A percentile compares a stretch with the other conserved stretches of the same genome.
These are phyloP conservation scores for Slavum lentiscoides DNA, from an alignment of 2,888 invertebrate species.

Conservation along the genomic window DNA sequence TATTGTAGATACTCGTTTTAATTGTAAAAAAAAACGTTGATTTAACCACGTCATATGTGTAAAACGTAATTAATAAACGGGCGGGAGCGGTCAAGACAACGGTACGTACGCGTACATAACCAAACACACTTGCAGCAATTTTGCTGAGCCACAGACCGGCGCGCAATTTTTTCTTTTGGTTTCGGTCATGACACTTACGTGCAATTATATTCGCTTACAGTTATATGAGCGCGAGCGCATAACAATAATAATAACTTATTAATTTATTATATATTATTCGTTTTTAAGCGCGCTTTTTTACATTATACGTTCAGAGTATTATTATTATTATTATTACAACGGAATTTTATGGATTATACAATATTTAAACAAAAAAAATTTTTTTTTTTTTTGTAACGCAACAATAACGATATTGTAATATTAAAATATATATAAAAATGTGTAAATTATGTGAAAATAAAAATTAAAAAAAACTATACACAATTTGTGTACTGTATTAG, in stretches of 20 bases:
- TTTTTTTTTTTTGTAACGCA: not conserved
- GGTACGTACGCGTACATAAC: not conserved
- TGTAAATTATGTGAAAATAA: no score
- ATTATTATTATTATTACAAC: not conserved
- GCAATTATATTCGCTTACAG: constrained; percentile 21
- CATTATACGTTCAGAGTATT: not conserved
- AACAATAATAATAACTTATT: constrained; percentile 1
- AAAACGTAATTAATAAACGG: constrained; percentile 37
- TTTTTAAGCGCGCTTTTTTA: no score
- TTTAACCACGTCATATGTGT: not conserved
- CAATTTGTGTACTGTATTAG: not conserved
- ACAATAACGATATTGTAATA: not conserved
- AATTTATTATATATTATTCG: constrained; percentile 17
- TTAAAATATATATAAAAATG: no score
- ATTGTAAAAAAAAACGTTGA: not conserved
- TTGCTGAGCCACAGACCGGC: constrained; percentile 11
- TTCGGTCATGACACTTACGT: constrained; percentile 29
- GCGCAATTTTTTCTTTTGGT: not conserved
- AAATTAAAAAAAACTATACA: no score
- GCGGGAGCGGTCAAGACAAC: constrained; percentile 25
- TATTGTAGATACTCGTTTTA: no score
- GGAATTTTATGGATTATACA: not conserved
- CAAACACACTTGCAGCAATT: constrained; percentile 3
- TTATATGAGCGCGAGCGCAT: not conserved
- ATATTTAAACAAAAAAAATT: no score